Conservation (phyloP, 2,113 vertebrate genomes). For the Odocoileus hemionus region DNA sequence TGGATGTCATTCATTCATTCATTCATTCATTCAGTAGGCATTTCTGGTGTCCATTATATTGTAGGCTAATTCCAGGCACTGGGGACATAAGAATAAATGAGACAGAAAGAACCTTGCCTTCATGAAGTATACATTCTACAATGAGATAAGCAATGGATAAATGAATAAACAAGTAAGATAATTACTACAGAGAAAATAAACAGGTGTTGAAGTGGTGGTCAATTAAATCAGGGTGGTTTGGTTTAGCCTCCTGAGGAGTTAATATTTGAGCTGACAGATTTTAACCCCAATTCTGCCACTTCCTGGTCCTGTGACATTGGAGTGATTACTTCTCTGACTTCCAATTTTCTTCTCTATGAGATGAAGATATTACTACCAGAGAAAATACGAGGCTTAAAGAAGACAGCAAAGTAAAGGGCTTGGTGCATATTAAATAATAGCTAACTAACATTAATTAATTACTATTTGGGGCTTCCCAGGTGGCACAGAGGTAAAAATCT, state of each 20-base stretch:
- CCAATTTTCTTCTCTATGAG: neutral
- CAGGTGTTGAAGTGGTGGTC: neutral
- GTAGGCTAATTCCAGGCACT: neutral
- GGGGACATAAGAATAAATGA: neutral
- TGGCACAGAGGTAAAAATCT: neutral
- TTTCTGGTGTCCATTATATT: neutral
- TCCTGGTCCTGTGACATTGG: neutral
- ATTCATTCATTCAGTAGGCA: neutral
- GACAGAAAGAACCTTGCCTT: neutral
- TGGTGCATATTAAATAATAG: neutral
- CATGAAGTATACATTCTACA: neutral
- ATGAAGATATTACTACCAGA: neutral
- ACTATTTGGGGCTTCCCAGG: neutral
- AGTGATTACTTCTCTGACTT: neutral
- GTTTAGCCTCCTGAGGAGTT: neutral
- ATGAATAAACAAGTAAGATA: neutral
- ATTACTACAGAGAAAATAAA: neutral
- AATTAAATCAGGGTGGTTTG: neutral
- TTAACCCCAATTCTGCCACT: neutral
- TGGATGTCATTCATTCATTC: neutral
- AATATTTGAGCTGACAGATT: neutral
- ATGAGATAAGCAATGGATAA: neutral
- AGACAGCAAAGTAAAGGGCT: neutral
- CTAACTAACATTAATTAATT: neutral
- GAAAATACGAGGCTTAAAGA: neutral